phyloP scores from a whole-genome alignment of 2,797 vertebrate species.

The Sebastes minor region DNA sequence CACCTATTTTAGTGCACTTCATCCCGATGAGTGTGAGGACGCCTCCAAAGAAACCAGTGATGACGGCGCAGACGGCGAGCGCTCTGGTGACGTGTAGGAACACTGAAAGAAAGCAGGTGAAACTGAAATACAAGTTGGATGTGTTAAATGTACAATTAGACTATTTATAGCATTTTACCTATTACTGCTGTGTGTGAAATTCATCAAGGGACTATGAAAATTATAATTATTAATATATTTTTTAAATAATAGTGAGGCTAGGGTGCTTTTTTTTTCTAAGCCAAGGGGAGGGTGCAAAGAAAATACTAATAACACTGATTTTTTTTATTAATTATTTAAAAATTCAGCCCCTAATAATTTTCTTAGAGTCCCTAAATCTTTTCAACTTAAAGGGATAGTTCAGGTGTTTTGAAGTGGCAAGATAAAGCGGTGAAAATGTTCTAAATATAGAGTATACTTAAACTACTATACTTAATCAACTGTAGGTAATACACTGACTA shows the following conservation, averaged over 20 bases:
- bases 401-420: too few relatives aligned
- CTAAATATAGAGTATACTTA: too few relatives aligned
- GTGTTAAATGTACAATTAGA: not conserved
- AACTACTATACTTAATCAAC: too few relatives aligned
- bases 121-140: not conserved
- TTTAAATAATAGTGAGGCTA: too few relatives aligned
- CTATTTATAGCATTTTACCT: not conserved
- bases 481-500: too few relatives aligned
- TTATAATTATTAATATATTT: too few relatives aligned
- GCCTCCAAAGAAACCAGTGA: constrained; percentile 83
- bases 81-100: constrained; percentile 82
- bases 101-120: constrained; percentile 53
- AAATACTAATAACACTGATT: not conserved
- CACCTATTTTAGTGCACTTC: constrained; percentile 89
- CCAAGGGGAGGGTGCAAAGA: too few relatives aligned
- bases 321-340: not conserved
- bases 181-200: not conserved
- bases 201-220: too few relatives aligned
- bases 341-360: not conserved
- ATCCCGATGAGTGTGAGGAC: constrained; percentile 85
- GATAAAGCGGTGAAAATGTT: too few relatives aligned
- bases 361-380: too few relatives aligned
- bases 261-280: too few relatives aligned
- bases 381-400: too few relatives aligned
- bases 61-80: constrained; percentile 79